These are phyloP conservation scores for Podargus strigoides DNA, from an alignment of 2,797 vertebrate species.

Conservation along the genomic window DNA sequence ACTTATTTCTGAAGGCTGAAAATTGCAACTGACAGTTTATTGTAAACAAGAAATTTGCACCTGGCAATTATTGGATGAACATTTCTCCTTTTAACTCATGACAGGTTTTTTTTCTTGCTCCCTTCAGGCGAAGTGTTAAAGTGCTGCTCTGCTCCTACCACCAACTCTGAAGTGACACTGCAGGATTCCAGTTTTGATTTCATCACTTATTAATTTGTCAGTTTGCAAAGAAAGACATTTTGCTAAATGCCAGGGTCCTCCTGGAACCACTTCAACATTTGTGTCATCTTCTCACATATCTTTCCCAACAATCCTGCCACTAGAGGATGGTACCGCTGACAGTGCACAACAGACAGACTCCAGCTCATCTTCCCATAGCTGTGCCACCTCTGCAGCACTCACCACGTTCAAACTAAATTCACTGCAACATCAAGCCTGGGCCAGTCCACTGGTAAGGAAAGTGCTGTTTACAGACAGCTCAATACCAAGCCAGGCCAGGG, in stretches of 20 bases:
- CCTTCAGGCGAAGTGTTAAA: constrained; percentile 42
- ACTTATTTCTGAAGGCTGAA: background rate
- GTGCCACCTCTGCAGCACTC: background rate
- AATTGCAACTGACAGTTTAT: background rate
- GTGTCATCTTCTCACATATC: background rate
- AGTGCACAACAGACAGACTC: background rate
- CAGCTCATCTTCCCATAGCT: background rate
- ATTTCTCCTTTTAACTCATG: background rate
- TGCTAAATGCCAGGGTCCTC: constrained; percentile 17
- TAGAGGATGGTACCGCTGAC: background rate
- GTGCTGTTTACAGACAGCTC: background rate
- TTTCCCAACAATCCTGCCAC: background rate
- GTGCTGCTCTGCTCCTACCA: constrained; percentile 20
- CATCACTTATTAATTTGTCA: constrained; percentile 50
- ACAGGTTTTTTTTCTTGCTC: background rate
- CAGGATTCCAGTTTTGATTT: constrained; percentile 35
- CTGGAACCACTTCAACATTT: background rate
- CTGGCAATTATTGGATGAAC: background rate
- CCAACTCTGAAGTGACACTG: constrained; percentile 8
- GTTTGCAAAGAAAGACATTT: constrained; percentile 21
- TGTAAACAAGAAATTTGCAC: background rate
- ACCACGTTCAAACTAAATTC: background rate
- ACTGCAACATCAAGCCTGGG: background rate
- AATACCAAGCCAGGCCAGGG: background rate
- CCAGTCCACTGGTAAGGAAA: background rate